Evolutionary conservation across 2,113 vertebrate genomes (phyloP), one percentile per base, ranked within the genome.

Genomic region (Plecotus auritus): DNA sequence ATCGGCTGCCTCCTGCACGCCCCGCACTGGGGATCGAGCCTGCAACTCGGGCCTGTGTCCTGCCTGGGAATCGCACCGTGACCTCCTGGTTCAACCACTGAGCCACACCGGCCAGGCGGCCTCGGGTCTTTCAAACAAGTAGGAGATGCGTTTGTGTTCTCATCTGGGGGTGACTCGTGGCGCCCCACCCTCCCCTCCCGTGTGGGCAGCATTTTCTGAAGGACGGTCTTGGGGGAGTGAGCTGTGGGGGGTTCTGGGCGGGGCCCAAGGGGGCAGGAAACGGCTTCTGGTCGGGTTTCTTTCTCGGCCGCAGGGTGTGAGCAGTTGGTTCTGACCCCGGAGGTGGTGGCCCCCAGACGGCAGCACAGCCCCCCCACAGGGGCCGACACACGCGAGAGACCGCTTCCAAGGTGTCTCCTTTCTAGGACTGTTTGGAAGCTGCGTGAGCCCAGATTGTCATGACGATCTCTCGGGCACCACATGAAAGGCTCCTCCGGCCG

Each of bases 401-500:
- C 26, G 4, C 59, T 32, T 70, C 70, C 66, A 49, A 37, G 83
- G 51, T 45, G n/a, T 66, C 40, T 51, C 51, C 90, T 84, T 81
- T 80, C 32, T 22, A 72, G 69, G 66, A 26, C 1, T 45, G 17
- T 51, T 74, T 83, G 84, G 85, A 40, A 70, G 92, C 51, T 72
- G 78, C 96, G 54, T 93, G 78, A 86, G 88, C 61, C 84, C 1
- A 73, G 56, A 30, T 9, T 61, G n/a, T 51, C 84, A 28, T 32
- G 51, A 59, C 66, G n/a, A 2, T 30, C 94, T 93, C 49, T 72
- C 74, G 1, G 35, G 77, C 10, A 22, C 22, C 91, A 64, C 93
- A 77, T 16, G 72, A 85, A 96, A 97, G 90, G 23, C 40, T 81
- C 32, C 92, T 85, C 47, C 78, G 42, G 73, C 32, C 84, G 9